Percentiles rank a stretch among this genome's conserved stretches.
These are phyloP conservation scores for Dynastes maya DNA, from an alignment of 2,888 invertebrate species.

Conservation along the genomic window DNA sequence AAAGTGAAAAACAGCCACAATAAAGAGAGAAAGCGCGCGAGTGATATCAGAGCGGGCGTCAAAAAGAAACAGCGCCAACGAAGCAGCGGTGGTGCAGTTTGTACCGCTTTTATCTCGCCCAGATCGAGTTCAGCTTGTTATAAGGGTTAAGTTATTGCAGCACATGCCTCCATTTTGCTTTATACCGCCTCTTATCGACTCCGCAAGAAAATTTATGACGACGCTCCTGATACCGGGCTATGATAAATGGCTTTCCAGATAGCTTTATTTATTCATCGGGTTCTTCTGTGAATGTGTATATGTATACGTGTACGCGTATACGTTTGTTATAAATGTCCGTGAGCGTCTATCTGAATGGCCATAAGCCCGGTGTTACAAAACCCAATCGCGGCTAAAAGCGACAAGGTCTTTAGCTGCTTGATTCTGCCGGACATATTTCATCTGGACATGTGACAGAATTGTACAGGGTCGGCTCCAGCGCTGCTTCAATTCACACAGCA, in stretches of 20 bases:
- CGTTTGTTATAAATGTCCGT: slow-evolving; percentile 27
- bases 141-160: slow-evolving; percentile 66
- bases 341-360: slow-evolving; percentile 27
- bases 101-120: slow-evolving; percentile 56
- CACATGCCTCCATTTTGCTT: slow-evolving; percentile 65
- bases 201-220: slow-evolving; percentile 72
- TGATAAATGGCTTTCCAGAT: slow-evolving; percentile 76
- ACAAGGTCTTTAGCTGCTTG: slow-evolving; percentile 18
- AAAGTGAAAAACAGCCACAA: slow-evolving; percentile 1
- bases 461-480: not conserved
- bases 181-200: slow-evolving; percentile 67
- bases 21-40: not conserved
- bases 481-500: not conserved
- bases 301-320: slow-evolving; percentile 49
- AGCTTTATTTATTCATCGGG: slow-evolving; percentile 77
- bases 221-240: slow-evolving; percentile 72
- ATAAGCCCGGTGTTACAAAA: slow-evolving; percentile 24
- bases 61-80: slow-evolving; percentile 11
- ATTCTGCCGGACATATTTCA: slow-evolving; percentile 18
- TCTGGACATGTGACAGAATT: slow-evolving; percentile 12
- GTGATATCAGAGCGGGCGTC: not conserved
- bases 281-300: slow-evolving; percentile 66
- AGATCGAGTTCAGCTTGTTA: slow-evolving; percentile 60
- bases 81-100: slow-evolving; percentile 51
- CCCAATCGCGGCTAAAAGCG: slow-evolving; percentile 19